phyloP scores from a whole-genome alignment of 2,113 vertebrate genomes.

The Oxyura jamaicensis region DNA sequence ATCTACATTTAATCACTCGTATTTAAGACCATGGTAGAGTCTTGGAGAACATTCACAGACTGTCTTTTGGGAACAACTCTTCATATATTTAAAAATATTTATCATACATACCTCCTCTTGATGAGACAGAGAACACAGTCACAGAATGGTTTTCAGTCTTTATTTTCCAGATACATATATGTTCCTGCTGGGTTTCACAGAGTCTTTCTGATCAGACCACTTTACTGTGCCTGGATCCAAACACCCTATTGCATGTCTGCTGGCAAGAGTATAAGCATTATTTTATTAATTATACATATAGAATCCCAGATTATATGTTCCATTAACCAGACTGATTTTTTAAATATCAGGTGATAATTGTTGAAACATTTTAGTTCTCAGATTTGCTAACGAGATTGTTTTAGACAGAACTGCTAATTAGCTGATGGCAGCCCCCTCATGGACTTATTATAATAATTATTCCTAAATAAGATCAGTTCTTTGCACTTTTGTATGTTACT shows the following conservation, averaged over 20 bases:
- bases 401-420: neutral
- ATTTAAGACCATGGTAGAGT: neutral
- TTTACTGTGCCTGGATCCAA: neutral
- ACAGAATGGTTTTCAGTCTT: neutral
- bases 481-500: neutral
- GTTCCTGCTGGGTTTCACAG: neutral
- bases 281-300: neutral
- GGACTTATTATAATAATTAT: neutral
- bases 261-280: neutral
- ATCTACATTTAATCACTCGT: neutral
- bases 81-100: neutral
- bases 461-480: rapidly evolving
- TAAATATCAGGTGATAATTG: neutral
- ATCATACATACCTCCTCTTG: neutral
- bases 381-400: neutral
- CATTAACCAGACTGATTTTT: neutral
- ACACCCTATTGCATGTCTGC: rapidly evolving
- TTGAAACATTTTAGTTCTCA: neutral
- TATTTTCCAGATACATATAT: neutral
- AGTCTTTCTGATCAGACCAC: neutral
- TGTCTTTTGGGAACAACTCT: neutral
- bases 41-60: neutral
- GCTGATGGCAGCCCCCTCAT: neutral
- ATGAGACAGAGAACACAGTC: neutral
- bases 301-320: neutral